Percentiles rank a stretch among this genome's conserved stretches.
Evolutionary conservation across 2,797 vertebrate species (phyloP).

Genomic region (Melanogrammus aeglefinus): DNA sequence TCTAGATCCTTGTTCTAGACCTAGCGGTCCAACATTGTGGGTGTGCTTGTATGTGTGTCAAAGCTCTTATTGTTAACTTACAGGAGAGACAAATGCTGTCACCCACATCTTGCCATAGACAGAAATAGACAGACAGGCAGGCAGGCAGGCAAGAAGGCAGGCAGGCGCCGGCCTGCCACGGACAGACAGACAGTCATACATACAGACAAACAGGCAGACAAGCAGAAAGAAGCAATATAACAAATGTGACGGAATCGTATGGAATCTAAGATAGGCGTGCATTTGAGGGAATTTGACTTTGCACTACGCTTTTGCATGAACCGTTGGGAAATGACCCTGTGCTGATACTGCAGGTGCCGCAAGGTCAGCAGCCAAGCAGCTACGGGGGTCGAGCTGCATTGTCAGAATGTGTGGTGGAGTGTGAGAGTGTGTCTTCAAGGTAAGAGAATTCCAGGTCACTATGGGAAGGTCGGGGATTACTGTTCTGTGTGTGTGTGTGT

Average conservation of each 20-base stretch:
- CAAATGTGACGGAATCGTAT: not conserved
- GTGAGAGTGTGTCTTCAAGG: not conserved
- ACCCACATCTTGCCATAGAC: slow-evolving; percentile 21
- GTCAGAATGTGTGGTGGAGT: slow-evolving; percentile 17
- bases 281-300: not conserved
- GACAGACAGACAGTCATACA: slow-evolving; percentile 5
- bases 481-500: slow-evolving; percentile 25
- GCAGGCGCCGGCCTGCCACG: too few relatives aligned
- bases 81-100: slow-evolving; percentile 48
- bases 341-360: not conserved
- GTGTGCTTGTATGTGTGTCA: slow-evolving; percentile 37
- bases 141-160: not conserved
- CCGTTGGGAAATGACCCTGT: not conserved
- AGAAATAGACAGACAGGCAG: slow-evolving; percentile 9
- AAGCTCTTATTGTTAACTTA: slow-evolving; percentile 60
- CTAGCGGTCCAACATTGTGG: slow-evolving; percentile 10
- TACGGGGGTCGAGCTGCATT: slow-evolving; percentile 4
- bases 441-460: not conserved
- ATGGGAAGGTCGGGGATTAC: not conserved
- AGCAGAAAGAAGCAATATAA: not conserved
- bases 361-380: not conserved
- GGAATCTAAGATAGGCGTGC: not conserved
- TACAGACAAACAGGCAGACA: not conserved
- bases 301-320: not conserved
- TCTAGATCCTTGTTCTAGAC: not conserved